These are phyloP conservation scores for Sphenopsis melanotis DNA, from an alignment of 2,797 vertebrate species.

Conservation along the genomic window DNA sequence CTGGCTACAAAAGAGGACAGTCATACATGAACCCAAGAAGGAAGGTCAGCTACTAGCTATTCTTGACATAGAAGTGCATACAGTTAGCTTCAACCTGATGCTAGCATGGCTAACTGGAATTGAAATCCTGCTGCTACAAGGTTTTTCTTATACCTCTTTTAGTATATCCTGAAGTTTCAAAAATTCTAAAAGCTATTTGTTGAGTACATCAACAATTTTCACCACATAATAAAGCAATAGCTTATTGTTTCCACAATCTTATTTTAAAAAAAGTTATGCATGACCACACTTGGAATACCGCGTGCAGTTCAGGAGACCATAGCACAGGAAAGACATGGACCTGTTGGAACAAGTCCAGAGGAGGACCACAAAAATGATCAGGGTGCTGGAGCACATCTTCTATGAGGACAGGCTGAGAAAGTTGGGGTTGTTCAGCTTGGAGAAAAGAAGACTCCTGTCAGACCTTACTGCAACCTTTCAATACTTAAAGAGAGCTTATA, in stretches of 20 bases:
- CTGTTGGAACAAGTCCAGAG: background rate
- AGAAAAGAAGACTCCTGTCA: background rate
- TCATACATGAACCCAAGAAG: background rate
- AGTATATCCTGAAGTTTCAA: background rate
- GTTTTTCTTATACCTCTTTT: background rate
- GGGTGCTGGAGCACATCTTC: background rate
- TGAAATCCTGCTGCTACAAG: background rate
- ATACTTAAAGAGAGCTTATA: background rate
- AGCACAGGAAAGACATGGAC: background rate
- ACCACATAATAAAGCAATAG: background rate
- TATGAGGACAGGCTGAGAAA: background rate
- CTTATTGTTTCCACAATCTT: background rate
- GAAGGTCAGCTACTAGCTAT: background rate
- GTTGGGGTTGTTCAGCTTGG: background rate
- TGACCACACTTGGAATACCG: background rate
- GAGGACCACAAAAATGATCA: background rate
- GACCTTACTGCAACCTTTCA: background rate
- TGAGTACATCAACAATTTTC: background rate
- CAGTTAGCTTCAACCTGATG: background rate
- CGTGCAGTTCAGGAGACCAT: rapidly evolving
- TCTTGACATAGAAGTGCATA: background rate
- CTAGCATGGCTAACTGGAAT: background rate
- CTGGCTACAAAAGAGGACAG: background rate
- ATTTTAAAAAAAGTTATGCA: background rate
- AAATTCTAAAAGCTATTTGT: background rate